Evolutionary conservation across 2,113 vertebrate genomes (phyloP).

Genomic region (Campylorhamphus procurvoides): DNA sequence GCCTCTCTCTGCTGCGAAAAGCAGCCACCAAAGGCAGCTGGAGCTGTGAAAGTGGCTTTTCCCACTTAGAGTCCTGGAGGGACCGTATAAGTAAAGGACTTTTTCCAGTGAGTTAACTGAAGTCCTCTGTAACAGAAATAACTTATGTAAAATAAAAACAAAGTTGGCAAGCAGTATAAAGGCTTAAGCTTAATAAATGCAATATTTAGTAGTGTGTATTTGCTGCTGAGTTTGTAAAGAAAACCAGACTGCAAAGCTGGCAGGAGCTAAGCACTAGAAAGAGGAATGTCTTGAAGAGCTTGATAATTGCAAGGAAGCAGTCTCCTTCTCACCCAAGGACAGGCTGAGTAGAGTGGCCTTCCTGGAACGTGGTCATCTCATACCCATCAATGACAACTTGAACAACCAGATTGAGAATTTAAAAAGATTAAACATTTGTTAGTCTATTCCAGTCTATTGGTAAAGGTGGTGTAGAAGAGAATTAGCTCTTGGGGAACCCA

Average conservation of each 20-base stretch:
- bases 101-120: conserved; percentile 27
- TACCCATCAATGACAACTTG: not conserved
- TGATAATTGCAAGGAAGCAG: not conserved
- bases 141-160: conserved; percentile 5
- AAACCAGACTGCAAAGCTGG: conserved; percentile 35
- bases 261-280: not conserved
- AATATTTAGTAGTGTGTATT: conserved; percentile 38
- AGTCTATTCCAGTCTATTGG: rapidly evolving
- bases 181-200: conserved; percentile 42
- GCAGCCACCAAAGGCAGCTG: not conserved
- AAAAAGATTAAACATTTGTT: not conserved
- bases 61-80: conserved; percentile 29
- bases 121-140: conserved; percentile 55
- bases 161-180: conserved; percentile 42
- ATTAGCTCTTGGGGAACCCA: not conserved
- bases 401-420: not conserved
- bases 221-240: conserved; percentile 56
- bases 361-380: not conserved
- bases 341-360: not conserved
- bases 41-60: conserved; percentile 34
- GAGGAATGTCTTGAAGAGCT: not conserved
- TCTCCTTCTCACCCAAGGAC: not conserved
- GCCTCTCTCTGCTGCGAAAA: conserved; percentile 8
- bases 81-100: conserved; percentile 15
- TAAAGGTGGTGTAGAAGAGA: not conserved